Conservation (phyloP, 2,113 vertebrate genomes). For the Melanocharis versteri region DNA sequence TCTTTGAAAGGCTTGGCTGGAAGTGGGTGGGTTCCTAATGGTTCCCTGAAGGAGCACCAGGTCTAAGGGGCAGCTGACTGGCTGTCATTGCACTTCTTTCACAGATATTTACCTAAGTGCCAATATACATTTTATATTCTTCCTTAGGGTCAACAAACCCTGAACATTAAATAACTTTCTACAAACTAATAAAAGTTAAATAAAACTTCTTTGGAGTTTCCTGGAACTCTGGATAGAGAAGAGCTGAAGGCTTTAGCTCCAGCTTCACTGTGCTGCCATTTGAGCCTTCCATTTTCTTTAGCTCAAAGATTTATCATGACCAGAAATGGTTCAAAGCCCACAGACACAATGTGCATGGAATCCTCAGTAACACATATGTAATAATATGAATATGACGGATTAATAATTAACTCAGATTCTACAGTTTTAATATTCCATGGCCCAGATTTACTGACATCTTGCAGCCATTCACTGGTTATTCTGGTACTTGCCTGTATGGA, state of each 20-base stretch:
- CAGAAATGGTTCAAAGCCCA: not conserved
- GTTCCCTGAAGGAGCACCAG: not conserved
- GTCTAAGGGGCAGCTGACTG: not conserved
- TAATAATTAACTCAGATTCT: not conserved
- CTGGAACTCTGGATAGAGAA: not conserved
- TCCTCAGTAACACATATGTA: not conserved
- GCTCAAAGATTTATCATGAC: not conserved
- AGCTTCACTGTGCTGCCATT: not conserved
- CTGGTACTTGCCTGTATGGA: not conserved
- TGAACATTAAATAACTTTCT: not conserved
- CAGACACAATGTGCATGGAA: not conserved
- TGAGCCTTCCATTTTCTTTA: not conserved
- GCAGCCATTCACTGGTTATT: not conserved
- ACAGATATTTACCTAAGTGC: not conserved
- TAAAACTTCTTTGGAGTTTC: not conserved
- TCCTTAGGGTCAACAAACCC: not conserved
- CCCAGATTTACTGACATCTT: constrained; percentile 7
- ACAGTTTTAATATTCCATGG: not conserved
- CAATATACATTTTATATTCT: not conserved
- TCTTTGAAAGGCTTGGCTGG: not conserved
- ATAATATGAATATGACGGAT: not conserved
- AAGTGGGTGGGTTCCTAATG: not conserved
- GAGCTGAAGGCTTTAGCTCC: not conserved
- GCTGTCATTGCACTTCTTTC: not conserved
- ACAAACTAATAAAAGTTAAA: not conserved